Evolutionary conservation across 2,113 vertebrate species (phyloP), one percentile per base, ranked within the genome.

Genomic region (Labrus mixtus): DNA sequence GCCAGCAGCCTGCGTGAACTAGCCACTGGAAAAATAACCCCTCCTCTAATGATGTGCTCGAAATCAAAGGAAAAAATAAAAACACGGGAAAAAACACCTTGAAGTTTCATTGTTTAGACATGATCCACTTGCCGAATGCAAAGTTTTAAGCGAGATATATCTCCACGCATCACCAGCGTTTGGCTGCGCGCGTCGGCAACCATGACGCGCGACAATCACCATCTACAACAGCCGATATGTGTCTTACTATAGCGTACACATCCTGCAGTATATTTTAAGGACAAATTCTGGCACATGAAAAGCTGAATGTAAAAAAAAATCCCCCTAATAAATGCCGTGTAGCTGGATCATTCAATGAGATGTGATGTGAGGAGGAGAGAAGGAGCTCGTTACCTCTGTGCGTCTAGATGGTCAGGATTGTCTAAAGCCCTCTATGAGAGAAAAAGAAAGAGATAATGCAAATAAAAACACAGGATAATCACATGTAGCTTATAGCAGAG

Each of bases 371-470:
- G 66, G 77, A 78, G 68, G 77, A n/a, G 87, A 84, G 51, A 84
- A 74, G 76, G 80, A 76, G 79, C 54, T 87, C 85, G 84, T 93
- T 91, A 90, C 90, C 90, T 90, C 86, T 73, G 90, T 64, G 85
- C 76, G 79, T 82, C 74, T 79, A 36, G 83, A 80, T 78, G 84
- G 77, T 92, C 82, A 63, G 66, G 78, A 63, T 82, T 81, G 75
- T 86, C 70, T 74, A 72, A 85, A 89, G 53, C 79, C 89, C 83
- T 76, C 81, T 63, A 81, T 82, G 36, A 58, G 41, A 70, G 19
- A 25, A 29, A 55, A 36, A 36, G 23, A 78, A 50, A 64, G 20
- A 61, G 22, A 77, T 65, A 59, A 86, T 61, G 54, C 73, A 76
- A 87, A 76, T 66, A 75, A 82, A 48, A 71, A 78, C 63, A 79